Conservation (phyloP, 2,888 invertebrate species). For the Ditula angustiorana region DNA sequence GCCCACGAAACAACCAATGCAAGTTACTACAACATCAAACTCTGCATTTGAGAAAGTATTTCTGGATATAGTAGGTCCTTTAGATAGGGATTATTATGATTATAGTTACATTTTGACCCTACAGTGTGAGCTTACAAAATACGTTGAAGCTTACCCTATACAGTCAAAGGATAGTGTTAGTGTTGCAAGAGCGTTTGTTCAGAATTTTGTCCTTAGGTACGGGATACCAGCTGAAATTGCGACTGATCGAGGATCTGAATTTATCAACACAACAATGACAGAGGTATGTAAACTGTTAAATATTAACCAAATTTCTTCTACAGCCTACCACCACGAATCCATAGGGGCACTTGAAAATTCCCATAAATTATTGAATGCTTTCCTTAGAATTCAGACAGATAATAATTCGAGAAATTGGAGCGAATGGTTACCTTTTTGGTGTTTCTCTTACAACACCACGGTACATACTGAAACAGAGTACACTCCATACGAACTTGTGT, state of each 20-base stretch:
- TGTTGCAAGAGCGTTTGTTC: not conserved
- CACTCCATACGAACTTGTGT: not conserved
- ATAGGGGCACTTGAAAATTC: constrained; percentile 33
- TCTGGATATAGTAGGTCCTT: not conserved
- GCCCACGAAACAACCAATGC: not conserved
- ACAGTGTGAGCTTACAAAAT: constrained; percentile 1
- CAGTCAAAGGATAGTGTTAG: not conserved
- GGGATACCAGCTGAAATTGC: not conserved
- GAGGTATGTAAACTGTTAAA: constrained; percentile 38
- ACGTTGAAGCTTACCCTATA: not conserved
- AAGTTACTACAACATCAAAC: not conserved
- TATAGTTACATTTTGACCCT: not conserved
- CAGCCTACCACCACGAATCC: constrained; percentile 37
- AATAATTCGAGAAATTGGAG: constrained; percentile 26
- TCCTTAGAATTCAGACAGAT: constrained; percentile 40
- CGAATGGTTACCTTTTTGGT: not conserved
- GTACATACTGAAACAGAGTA: not conserved
- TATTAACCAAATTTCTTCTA: constrained; percentile 29
- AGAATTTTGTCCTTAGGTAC: constrained; percentile 1
- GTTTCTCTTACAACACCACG: not conserved
- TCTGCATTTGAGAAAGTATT: not conserved
- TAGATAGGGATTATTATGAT: not conserved
- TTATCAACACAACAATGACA: constrained; percentile 26
- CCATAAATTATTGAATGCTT: constrained; percentile 36
- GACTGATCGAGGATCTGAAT: constrained; percentile 12